Percentiles rank a stretch among this genome's conserved stretches.
These are phyloP conservation scores for Cephalopterus ornatus DNA, from an alignment of 2,113 vertebrate genomes.

Conservation along the genomic window DNA sequence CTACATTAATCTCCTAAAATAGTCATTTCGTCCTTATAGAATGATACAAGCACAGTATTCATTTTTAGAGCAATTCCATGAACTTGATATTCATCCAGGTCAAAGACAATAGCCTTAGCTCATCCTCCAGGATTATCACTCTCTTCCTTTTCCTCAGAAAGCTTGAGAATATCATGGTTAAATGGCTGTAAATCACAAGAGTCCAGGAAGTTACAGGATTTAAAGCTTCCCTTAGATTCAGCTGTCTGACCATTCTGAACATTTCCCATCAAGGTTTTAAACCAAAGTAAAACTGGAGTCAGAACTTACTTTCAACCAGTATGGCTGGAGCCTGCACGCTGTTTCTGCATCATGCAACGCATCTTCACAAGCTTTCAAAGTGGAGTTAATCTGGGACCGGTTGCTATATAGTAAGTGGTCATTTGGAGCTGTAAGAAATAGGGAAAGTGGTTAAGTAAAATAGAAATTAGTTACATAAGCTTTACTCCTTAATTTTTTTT, in stretches of 20 bases:
- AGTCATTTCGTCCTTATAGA: rapidly evolving
- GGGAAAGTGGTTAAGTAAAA: not conserved
- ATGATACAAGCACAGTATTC: not conserved
- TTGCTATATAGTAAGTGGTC: slow-evolving; percentile 90
- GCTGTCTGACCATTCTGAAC: not conserved
- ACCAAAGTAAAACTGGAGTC: not conserved
- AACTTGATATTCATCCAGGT: not conserved
- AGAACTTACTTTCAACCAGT: slow-evolving; percentile 86
- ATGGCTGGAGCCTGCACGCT: slow-evolving; percentile 85
- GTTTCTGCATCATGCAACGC: slow-evolving; percentile 84
- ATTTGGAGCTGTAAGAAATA: slow-evolving; percentile 77
- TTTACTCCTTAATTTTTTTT: not conserved
- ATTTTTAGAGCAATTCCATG: not conserved
- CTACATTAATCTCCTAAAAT: not conserved
- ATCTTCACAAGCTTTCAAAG: slow-evolving; percentile 81
- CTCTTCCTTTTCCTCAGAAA: not conserved
- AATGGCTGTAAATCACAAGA: not conserved
- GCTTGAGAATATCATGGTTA: not conserved
- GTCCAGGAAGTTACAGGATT: not conserved
- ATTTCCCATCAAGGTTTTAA: not conserved
- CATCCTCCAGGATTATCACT: not conserved
- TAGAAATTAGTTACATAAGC: not conserved
- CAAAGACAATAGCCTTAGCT: not conserved
- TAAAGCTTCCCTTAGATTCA: not conserved
- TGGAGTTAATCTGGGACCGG: slow-evolving; percentile 90